Percentiles rank a stretch among this genome's conserved stretches.
These are phyloP conservation scores for Cardinalis cardinalis DNA, from an alignment of 2,113 vertebrate species.

Conservation along the genomic window DNA sequence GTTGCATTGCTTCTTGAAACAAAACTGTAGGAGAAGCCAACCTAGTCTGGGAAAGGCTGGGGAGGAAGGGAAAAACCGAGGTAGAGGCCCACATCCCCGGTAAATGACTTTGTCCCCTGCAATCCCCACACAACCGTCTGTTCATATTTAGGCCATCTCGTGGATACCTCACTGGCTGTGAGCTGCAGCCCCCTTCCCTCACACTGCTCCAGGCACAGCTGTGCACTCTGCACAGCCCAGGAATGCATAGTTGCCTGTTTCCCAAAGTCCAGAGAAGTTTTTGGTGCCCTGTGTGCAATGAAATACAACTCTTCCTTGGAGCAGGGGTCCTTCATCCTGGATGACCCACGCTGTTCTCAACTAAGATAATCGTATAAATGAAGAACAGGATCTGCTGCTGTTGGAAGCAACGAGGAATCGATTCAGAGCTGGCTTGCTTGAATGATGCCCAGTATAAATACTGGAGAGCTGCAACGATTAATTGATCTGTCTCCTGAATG, in stretches of 20 bases:
- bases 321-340: not conserved
- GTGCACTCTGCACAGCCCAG: not conserved
- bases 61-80: not conserved
- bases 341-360: constrained; percentile 15
- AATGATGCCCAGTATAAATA: constrained; percentile 60
- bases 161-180: not conserved
- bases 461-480: constrained; percentile 57
- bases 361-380: constrained; percentile 56
- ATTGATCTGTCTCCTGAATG: constrained; percentile 53
- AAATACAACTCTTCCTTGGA: not conserved
- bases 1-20: not conserved
- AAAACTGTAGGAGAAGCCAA: not conserved
- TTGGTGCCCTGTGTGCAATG: not conserved
- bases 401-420: constrained; percentile 21
- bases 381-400: constrained; percentile 47
- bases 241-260: fast-evolving
- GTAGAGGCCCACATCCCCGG: fast-evolving
- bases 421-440: constrained; percentile 41
- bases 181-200: not conserved
- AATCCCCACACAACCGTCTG: not conserved
- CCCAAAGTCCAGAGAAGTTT: not conserved
- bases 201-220: not conserved
- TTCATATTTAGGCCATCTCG: fast-evolving
- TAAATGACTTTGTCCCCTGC: not conserved
- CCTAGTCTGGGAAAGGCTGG: not conserved